Evolutionary conservation across 2,888 invertebrate species (phyloP), one percentile per base, ranked within the genome.

Genomic region (Calliphora vomitoria): DNA sequence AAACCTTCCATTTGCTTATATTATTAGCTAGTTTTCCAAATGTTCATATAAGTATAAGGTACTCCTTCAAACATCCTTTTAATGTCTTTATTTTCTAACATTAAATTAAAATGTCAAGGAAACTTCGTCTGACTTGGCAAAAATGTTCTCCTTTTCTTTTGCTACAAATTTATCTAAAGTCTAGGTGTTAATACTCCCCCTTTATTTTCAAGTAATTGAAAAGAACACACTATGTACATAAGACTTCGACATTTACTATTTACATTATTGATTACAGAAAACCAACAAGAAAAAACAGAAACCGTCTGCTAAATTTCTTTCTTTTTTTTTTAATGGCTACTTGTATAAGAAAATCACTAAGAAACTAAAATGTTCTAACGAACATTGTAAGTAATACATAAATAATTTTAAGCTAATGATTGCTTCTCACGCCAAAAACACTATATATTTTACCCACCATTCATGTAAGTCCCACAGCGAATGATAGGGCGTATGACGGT

Each of bases 401-500:
- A 4, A 47, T 18, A 81, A 79, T 44, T 18, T 35, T 60, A 41
- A 62, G 13, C 31, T 60, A 87, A 87, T 85, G 64, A 60, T 20
- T 15, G 25, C 44, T 79, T 75, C 79, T 38, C 85, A 87, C 82
- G 85, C 82, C 79, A 75, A 62, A 75, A 20, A 41, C 3, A 8
- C 8, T 38, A 11, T 3, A 15, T 31, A 13, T 15, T 58, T 8
- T 82, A 87, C 85, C 55, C 53, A 94, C 94, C 94, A 94, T 88
- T 93, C 93, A 90, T 94, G 93, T 60, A 94, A 89, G 90, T 94
- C 92, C 94, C 94, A 94, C 20, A 94, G 89, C 15, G 94, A 94
- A 89, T 94, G 94, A 89, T 94, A 94, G 53, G 94, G 94, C 11
- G 94, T 93, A 83, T 94, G 94, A 50, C 94, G 91, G 86, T 91